Evolutionary conservation across 37 sponge, comb jelly and placozoan genomes (phyloP).

Genomic region (Lycopodina hypogea): DNA sequence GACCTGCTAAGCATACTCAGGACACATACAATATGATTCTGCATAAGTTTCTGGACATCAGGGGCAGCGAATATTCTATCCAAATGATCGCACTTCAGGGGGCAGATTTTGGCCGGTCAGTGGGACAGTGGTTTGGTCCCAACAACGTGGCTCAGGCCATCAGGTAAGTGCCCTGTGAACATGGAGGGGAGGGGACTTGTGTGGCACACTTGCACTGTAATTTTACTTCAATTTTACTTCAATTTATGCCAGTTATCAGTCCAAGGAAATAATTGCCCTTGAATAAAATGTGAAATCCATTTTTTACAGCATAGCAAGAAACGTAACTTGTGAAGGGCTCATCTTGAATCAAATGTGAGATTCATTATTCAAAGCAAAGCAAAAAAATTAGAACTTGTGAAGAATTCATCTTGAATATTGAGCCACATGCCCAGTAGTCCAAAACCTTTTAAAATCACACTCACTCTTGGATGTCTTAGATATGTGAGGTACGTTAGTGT

Average conservation of each 20-base stretch:
- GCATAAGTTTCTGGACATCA: constrained; percentile 84
- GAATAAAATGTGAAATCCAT: no score
- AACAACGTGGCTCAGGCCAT: constrained; percentile 96
- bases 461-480: no score
- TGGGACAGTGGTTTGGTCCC: constrained; percentile 98
- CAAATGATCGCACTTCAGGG: constrained; percentile 92
- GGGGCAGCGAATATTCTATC: constrained; percentile 85
- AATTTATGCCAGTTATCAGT: background rate
- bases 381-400: no score
- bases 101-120: constrained; percentile 68
- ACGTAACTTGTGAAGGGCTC: no score
- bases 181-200: background rate
- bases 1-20: background rate
- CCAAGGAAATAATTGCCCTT: background rate
- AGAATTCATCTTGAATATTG: no score
- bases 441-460: no score
- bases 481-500: no score
- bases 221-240: background rate
- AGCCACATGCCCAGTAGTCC: no score
- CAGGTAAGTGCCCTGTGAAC: constrained; percentile 41
- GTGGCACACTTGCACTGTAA: background rate
- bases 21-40: constrained; percentile 67
- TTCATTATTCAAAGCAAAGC: no score
- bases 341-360: no score
- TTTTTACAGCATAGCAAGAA: no score